A percentile compares a stretch with the other conserved stretches of the same genome.
Conservation (phyloP, 2,113 vertebrate species). For the Pipra filicauda region DNA sequence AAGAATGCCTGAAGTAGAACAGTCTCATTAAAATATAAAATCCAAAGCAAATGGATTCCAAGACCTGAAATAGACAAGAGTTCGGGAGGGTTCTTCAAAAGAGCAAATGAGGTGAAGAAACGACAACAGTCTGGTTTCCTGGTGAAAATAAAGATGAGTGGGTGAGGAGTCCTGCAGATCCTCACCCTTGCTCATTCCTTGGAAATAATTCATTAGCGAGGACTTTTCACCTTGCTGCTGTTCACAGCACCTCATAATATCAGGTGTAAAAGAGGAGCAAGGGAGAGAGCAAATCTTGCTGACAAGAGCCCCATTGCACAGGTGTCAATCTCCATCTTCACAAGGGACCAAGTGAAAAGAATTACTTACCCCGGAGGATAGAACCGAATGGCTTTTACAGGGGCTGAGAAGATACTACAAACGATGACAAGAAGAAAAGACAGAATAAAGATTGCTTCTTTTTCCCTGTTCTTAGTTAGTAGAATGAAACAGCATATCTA, state of each 20-base stretch:
- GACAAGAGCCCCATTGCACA: not conserved
- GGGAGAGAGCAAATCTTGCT: not conserved
- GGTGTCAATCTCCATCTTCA: not conserved
- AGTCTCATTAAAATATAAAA: slow-evolving; percentile 7
- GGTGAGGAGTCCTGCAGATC: not conserved
- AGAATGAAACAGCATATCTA: slow-evolving; percentile 13
- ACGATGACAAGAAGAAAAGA: not conserved
- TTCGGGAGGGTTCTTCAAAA: not conserved
- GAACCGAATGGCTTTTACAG: not conserved
- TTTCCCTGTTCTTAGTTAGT: not conserved
- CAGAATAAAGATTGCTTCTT: not conserved
- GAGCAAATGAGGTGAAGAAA: not conserved
- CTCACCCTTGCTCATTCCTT: not conserved
- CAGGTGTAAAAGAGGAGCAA: not conserved
- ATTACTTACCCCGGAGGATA: not conserved
- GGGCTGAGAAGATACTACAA: not conserved
- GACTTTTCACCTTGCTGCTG: slow-evolving; percentile 37
- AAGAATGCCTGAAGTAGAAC: not conserved
- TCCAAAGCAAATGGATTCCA: not conserved
- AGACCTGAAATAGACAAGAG: not conserved
- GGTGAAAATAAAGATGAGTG: not conserved
- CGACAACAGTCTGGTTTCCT: not conserved
- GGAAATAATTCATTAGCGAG: not conserved
- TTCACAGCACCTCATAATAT: not conserved
- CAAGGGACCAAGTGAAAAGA: not conserved